phyloP scores from a whole-genome alignment of 1,140 invertebrate species.

The Lepidurus couesii region DNA sequence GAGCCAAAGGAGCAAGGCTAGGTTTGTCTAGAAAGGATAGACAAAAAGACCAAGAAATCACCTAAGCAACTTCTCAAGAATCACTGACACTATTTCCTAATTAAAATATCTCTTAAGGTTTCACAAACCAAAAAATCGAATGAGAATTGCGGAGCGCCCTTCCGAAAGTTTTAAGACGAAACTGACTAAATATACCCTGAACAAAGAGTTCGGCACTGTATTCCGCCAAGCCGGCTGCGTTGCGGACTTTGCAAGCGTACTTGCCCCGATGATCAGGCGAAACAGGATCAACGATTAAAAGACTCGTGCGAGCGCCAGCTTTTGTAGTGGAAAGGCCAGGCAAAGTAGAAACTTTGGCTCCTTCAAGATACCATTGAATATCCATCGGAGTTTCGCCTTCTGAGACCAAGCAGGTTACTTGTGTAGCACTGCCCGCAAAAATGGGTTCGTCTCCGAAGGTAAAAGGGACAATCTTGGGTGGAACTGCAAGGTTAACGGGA shows the following conservation, averaged over 20 bases:
- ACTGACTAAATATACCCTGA: slow-evolving; percentile 56
- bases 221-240: slow-evolving; percentile 56
- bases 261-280: slow-evolving; percentile 52
- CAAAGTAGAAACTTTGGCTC: slow-evolving; percentile 37
- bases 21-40: slow-evolving; percentile 38
- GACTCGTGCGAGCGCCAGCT: slow-evolving; percentile 51
- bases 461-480: slow-evolving; percentile 40
- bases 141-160: slow-evolving; percentile 12
- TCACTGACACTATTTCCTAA: neutral
- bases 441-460: slow-evolving; percentile 40
- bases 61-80: neutral
- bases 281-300: slow-evolving; percentile 50
- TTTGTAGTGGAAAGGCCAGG: slow-evolving; percentile 48
- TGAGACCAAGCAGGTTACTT: slow-evolving; percentile 50
- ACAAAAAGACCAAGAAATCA: slow-evolving; percentile 18
- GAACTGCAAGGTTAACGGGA: slow-evolving; percentile 35
- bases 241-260: slow-evolving; percentile 62
- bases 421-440: slow-evolving; percentile 42
- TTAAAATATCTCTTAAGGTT: neutral
- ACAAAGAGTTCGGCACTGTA: slow-evolving; percentile 61
- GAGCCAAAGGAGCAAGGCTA: slow-evolving; percentile 39
- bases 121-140: neutral
- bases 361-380: slow-evolving; percentile 51
- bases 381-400: slow-evolving; percentile 52
- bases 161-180: neutral